Evolutionary conservation across 2,888 invertebrate genomes (phyloP), one percentile per base, ranked within the genome.

Genomic region (Ormyrus nitidulus): DNA sequence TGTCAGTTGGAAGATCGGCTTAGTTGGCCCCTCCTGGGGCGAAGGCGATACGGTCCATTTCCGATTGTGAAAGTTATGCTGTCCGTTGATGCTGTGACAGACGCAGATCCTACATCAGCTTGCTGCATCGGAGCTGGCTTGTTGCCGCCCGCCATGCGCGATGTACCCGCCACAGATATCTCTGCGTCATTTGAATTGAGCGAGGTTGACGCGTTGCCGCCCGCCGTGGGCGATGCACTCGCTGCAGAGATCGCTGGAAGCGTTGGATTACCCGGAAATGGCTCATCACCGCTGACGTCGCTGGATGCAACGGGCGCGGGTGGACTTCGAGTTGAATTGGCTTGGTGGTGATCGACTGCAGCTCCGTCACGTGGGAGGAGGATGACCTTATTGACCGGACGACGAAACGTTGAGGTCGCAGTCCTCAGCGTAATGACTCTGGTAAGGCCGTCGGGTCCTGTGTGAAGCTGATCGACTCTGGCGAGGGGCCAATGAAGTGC

Each of bases 111-210:
- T 58, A n/a, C 58, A 11, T 11, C n/a, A 58, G 58, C 6, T 5
- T 9, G 11, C 6, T n/a, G 58, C 6, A 1, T 58, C 13, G n/a
- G n/a, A 58, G 58, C n/a, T 58, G 8, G 5, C 10, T 11, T 6
- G n/a, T n/a, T 58, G 58, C 58, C 58, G 58, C 58, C 58, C 58
- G 58, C 58, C 58, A n/a, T 58, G n/a, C 5, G 58, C 13, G 58
- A 11, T n/a, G 13, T 58, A 13, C 58, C 5, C 5, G n/a, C n/a
- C 13, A 6, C n/a, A 5, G 58, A 58, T 58, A 34, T 34, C n/a
- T 6, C 58, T 58, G 58, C 58, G 1, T 11, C n/a, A 58, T 3
- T 11, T 58, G 58, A 1, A n/a, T n/a, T 3, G 6, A 1, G 2
- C 13, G 3, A 58, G 5, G 58, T 58, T 58, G 8, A n/a, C 10